Base-by-base conservation (phyloP, 2,888 invertebrate genomes). In the Nomada hirtipes region DNA sequence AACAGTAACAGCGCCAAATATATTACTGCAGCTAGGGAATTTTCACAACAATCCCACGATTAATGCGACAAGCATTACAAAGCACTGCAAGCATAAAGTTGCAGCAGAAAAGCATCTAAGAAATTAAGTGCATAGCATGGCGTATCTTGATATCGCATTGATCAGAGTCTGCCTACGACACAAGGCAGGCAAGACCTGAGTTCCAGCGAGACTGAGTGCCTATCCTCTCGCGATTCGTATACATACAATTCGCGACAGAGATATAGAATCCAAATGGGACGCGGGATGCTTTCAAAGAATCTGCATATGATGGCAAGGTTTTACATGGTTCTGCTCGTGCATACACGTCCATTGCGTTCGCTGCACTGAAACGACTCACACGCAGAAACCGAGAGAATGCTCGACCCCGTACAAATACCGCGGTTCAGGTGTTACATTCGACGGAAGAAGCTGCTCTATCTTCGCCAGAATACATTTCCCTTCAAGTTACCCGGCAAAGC, bases 211-310 rank as follows among this genome's bases (percentile, higher is more conserved):
- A 36, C 36, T 36, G 36, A 36, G 36, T 36, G 36, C 36, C 36
- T 36, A 36, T 7, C 36, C 36, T 36, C 36, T 36, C 36, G 36
- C 36, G 63, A 29, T 47, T 26, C 23, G 47, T 42, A 57, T 50
- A 55, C 72, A 26, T 65, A 59, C 72, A 76, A 64, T 76, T 76
- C 36, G 36, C 52, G 50, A 59, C 64, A 59, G 18, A n/a, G 20
- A 44, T 53, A 63, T 61, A 61, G 72, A 63, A 73, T 73, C 64
- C 57, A 73, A 76, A 76, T 73, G 73, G 76, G 72, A 55, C 64
- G 64, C 55, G 52, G 76, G 15, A 47, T 44, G 73, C 76, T 76
- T 76, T 76, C 76, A 76, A 76, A 76, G 72, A 76, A 76, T 76
- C 72, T 76, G 76, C 76, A 76, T 76, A 65, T 73, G 73, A 76